Conservation (phyloP, 2,113 vertebrate genomes). For the Myiagra hebetior region DNA sequence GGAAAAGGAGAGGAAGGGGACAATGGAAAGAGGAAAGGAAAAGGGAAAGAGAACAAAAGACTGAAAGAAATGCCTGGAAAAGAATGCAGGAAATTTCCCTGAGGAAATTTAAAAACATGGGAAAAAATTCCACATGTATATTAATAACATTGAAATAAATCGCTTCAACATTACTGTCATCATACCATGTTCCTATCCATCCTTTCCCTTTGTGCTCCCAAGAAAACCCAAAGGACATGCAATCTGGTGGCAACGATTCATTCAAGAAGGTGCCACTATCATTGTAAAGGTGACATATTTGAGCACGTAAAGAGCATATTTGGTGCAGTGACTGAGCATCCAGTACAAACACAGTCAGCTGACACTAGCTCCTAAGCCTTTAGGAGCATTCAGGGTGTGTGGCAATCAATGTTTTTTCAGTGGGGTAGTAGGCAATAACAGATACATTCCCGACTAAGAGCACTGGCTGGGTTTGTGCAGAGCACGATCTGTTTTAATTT, state of each 20-base stretch:
- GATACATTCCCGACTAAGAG: not conserved
- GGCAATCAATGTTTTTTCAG: not conserved
- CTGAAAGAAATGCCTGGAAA: not conserved
- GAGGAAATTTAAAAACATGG: not conserved
- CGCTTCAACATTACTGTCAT: not conserved
- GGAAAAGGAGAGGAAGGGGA: not conserved
- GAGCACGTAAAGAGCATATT: not conserved
- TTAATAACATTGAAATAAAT: not conserved
- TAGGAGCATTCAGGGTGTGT: not conserved
- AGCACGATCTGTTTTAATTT: not conserved
- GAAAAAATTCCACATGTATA: rapidly evolving
- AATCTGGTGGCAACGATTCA: not conserved
- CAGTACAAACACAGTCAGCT: not conserved
- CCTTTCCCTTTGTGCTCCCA: not conserved
- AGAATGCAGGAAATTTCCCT: not conserved
- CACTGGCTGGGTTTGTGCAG: not conserved
- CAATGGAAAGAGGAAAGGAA: not conserved
- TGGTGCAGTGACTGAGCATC: not conserved
- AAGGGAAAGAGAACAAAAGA: not conserved
- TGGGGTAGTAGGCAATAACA: not conserved
- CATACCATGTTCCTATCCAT: not conserved
- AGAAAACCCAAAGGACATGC: not conserved
- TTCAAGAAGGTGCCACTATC: not conserved
- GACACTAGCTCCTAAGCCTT: not conserved
- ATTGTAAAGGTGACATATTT: not conserved